These are phyloP conservation scores for Dicaeum eximium DNA, from an alignment of 2,113 vertebrate genomes.

Conservation along the genomic window DNA sequence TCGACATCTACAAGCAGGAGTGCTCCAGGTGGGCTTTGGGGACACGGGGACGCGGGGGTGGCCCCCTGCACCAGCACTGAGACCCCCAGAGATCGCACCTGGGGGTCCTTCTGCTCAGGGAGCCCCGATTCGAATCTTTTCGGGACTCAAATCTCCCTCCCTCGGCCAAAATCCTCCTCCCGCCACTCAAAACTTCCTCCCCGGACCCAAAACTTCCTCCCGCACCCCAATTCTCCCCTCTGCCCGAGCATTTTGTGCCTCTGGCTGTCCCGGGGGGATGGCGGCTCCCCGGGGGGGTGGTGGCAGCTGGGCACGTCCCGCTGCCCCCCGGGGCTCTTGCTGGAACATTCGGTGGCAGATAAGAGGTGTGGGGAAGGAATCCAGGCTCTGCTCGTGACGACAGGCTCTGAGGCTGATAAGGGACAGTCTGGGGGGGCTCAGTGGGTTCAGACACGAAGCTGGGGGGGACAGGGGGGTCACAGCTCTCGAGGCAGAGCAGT, in stretches of 20 bases:
- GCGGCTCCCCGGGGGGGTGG: rapidly evolving
- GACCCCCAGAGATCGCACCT: rapidly evolving
- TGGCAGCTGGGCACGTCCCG: not conserved
- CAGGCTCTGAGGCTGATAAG: not conserved
- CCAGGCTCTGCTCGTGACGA: not conserved
- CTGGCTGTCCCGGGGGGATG: not conserved
- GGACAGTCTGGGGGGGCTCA: not conserved
- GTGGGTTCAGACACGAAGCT: rapidly evolving
- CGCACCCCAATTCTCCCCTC: rapidly evolving
- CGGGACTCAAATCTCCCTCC: not conserved
- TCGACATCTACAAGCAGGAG: constrained; percentile 94
- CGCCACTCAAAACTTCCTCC: rapidly evolving
- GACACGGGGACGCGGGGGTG: rapidly evolving
- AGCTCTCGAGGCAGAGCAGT: not conserved
- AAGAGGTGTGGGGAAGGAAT: not conserved
- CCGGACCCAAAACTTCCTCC: not conserved
- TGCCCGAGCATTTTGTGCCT: not conserved
- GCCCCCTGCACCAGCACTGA: rapidly evolving
- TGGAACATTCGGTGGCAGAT: not conserved
- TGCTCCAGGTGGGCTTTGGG: constrained; percentile 69
- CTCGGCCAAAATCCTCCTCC: not conserved
- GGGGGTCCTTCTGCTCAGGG: not conserved
- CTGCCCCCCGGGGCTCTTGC: not conserved
- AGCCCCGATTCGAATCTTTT: not conserved
- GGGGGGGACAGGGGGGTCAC: not conserved